Conservation (phyloP, 2,113 vertebrate genomes). For the Odontesthes bonariensis region DNA sequence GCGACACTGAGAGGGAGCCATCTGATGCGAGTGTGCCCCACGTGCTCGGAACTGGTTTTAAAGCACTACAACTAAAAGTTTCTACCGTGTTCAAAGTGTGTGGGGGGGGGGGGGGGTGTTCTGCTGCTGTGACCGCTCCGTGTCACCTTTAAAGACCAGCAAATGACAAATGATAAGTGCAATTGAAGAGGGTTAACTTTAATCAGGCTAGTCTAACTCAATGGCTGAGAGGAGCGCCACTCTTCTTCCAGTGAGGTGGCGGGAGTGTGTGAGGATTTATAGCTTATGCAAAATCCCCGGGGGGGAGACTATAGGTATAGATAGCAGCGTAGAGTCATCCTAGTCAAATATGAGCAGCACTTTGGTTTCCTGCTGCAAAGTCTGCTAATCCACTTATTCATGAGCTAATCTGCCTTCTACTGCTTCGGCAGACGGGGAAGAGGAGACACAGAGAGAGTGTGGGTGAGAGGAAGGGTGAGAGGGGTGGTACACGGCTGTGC, state of each 20-base stretch:
- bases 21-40: background rate
- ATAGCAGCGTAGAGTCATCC: slow-evolving; percentile 79
- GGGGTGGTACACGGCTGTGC: slow-evolving; percentile 39
- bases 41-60: slow-evolving; percentile 17
- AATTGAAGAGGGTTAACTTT: slow-evolving; percentile 69
- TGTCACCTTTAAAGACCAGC: slow-evolving; percentile 48
- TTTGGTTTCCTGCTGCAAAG: slow-evolving; percentile 86
- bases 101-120: background rate
- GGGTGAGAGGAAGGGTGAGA: slow-evolving; percentile 65
- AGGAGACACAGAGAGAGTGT: slow-evolving; percentile 62
- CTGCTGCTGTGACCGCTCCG: slow-evolving; percentile 24
- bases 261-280: slow-evolving; percentile 79
- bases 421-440: slow-evolving; percentile 77
- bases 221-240: slow-evolving; percentile 70
- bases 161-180: slow-evolving; percentile 67
- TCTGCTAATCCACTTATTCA: slow-evolving; percentile 88
- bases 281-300: slow-evolving; percentile 81
- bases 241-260: slow-evolving; percentile 65
- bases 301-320: slow-evolving; percentile 83
- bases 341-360: slow-evolving; percentile 85
- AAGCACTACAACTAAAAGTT: background rate
- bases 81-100: background rate
- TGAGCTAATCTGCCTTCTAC: slow-evolving; percentile 84
- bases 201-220: slow-evolving; percentile 61
- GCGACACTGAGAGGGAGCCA: slow-evolving; percentile 62